A percentile compares a stretch with the other conserved stretches of the same genome.
Conservation (phyloP, 2,888 invertebrate genomes). For the Cistogaster globosa region DNA sequence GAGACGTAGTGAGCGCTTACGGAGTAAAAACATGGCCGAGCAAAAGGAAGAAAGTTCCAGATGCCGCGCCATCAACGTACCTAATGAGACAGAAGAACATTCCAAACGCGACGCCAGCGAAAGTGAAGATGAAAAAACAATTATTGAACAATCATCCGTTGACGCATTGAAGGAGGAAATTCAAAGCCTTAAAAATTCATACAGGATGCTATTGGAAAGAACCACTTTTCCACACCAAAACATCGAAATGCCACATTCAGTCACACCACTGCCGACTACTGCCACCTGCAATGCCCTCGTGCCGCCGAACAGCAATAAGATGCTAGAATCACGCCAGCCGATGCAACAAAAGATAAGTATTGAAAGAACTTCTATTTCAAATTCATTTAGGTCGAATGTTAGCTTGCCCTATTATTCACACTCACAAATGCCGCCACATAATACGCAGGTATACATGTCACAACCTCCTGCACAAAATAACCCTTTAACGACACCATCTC, state of each 20-base stretch:
- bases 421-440: background rate
- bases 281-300: background rate
- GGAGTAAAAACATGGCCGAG: too few species aligned
- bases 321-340: background rate
- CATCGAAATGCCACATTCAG: background rate
- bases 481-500: too few species aligned
- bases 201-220: background rate
- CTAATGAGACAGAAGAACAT: too few species aligned
- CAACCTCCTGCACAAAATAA: too few species aligned
- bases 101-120: background rate
- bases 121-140: conserved; percentile 16
- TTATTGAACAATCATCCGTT: conserved; percentile 4
- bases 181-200: conserved; percentile 5
- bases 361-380: background rate
- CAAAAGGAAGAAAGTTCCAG: too few species aligned
- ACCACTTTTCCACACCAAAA: background rate
- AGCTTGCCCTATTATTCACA: background rate
- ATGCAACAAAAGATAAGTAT: conserved; percentile 2
- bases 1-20: too few species aligned
- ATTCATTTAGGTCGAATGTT: background rate
- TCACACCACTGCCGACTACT: background rate
- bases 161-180: conserved; percentile 2
- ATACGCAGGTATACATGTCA: background rate
- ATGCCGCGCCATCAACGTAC: too few species aligned
- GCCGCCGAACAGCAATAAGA: background rate